A percentile compares a stretch with the other conserved stretches of the same genome.
phyloP scores from a whole-genome alignment of 92 coral and sea anemone species.

The Actinernus sp. region DNA sequence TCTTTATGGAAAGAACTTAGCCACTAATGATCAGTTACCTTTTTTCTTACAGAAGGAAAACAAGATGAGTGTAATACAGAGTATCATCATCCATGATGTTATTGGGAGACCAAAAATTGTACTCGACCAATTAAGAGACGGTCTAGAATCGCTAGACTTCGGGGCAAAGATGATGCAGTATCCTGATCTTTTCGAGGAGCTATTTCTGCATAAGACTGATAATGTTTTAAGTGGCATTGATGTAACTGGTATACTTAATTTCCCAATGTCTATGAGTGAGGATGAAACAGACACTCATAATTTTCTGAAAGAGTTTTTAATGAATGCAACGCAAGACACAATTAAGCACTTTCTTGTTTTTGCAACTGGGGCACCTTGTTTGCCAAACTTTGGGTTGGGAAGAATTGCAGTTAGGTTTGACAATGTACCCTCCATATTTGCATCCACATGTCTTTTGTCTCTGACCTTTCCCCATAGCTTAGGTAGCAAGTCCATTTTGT shows the following conservation, averaged over 20 bases:
- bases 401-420: conserved; percentile 66
- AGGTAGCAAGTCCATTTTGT: conserved; percentile 42
- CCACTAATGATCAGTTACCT: neutral
- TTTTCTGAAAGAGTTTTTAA: conserved; percentile 26
- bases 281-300: conserved; percentile 20
- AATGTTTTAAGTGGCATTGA: conserved; percentile 27
- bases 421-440: conserved; percentile 54
- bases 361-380: conserved; percentile 60
- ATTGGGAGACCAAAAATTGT: conserved; percentile 31
- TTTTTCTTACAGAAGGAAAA: conserved; percentile 40
- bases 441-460: conserved; percentile 59
- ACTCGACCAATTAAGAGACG: conserved; percentile 64
- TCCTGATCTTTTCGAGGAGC: conserved; percentile 49
- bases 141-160: conserved; percentile 47
- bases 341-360: conserved; percentile 37
- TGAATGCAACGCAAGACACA: conserved; percentile 21
- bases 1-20: conserved; percentile 1
- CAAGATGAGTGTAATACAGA: too few relatives aligned
- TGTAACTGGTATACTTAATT: conserved; percentile 34
- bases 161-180: conserved; percentile 40
- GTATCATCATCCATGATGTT: too few relatives aligned
- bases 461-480: conserved; percentile 62
- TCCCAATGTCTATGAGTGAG: conserved; percentile 49
- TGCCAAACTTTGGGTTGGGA: conserved; percentile 67
- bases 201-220: conserved; percentile 55